phyloP scores from a whole-genome alignment of 1,140 invertebrate genomes.

The Apis laboriosa region DNA sequence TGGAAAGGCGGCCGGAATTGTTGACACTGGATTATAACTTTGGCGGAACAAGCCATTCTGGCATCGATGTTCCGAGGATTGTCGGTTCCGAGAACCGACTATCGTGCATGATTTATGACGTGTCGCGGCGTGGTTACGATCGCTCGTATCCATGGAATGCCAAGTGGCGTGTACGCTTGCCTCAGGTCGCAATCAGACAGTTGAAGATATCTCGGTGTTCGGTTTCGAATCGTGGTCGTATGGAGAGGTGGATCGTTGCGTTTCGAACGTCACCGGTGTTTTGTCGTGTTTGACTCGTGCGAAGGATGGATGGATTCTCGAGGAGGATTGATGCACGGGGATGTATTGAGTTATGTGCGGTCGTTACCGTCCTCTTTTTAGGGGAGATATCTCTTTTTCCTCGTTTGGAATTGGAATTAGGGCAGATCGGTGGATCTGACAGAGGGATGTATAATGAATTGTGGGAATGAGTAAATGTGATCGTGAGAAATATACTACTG shows the following conservation, averaged over 20 bases:
- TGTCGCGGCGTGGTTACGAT: not conserved
- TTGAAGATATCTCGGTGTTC: not conserved
- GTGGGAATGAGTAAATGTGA: no score
- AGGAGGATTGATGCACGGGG: not conserved
- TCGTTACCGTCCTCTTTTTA: not conserved
- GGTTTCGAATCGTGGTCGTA: not conserved
- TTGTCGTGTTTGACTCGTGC: not conserved
- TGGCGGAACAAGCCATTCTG: slow-evolving; percentile 31
- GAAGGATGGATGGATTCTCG: no score
- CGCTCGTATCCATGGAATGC: not conserved
- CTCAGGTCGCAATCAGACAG: not conserved
- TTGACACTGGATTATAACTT: slow-evolving; percentile 67
- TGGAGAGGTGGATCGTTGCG: not conserved
- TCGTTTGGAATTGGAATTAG: no score
- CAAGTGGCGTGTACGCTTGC: not conserved
- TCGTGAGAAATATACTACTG: no score
- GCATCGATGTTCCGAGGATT: slow-evolving; percentile 38
- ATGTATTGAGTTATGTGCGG: not conserved
- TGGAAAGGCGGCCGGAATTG: slow-evolving; percentile 48
- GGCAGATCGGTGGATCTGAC: no score
- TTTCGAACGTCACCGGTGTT: not conserved
- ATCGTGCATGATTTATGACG: slow-evolving; percentile 35
- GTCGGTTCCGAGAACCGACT: not conserved
- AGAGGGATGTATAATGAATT: no score
- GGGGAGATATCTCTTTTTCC: not conserved